Base-by-base conservation (phyloP, 2,888 invertebrate species). In the Xestia ashworthii region DNA sequence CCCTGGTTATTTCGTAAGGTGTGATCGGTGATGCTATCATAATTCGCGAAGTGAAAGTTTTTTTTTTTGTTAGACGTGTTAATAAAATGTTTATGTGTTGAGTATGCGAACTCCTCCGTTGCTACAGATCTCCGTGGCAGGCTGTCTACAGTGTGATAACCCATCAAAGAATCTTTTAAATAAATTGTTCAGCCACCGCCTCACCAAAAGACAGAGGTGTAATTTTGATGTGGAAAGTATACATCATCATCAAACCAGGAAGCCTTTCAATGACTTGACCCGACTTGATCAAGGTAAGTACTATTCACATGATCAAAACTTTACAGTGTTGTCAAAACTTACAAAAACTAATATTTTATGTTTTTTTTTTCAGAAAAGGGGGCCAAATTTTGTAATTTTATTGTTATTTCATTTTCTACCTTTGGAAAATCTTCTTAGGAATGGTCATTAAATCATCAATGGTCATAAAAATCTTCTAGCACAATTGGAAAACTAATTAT, bases 1-100 rank as follows among this genome's bases (percentile, higher is more conserved):
- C 74, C 70, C 64, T 67, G 71, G 14, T 44, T 50, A 74, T 82
- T 76, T 82, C 68, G 25, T 66, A 81, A 69, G 11, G 76, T 83
- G 74, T 53, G 60, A 78, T 58, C 66, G 19, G 73, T 66, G 73
- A 53, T 73, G 46, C 16, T 80, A 64, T 70, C 68, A 22, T 62
- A 67, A 75, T 78, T 80, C 3, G 74, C 44, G 0, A 25, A 46
- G 58, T 3, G 72, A 76, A 80, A 83, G 82, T 75, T 50, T 60
- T 41, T 16, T 67, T 75, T 70, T 71, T 65, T 65, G 16, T 32
- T 19, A 5, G 48, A 0, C 14, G 4, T 58, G 16, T 38, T 22
- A 46, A 55, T 68, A 32, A 19, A 32, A 14, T 48, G 19, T 41
- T 67, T 71, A 38, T n/a, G 32, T 9, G 58, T 3, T 12, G n/a